Percentiles rank a stretch among this genome's conserved stretches.
These are phyloP conservation scores for Xiphorhynchus elegans DNA, from an alignment of 2,113 vertebrate genomes.

Conservation along the genomic window DNA sequence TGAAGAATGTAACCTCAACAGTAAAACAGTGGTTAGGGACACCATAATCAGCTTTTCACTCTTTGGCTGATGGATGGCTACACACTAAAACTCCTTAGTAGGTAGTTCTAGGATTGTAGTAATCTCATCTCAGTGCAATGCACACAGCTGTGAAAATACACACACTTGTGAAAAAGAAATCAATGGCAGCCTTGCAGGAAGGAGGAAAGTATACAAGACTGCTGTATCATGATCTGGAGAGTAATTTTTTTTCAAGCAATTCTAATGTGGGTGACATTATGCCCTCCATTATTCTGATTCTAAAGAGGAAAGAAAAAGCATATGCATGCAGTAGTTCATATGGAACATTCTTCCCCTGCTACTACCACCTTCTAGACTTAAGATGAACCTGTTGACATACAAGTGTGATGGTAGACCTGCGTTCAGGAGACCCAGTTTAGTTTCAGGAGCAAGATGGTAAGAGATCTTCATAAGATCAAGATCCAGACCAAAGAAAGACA, in stretches of 20 bases:
- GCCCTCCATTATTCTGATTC: neutral
- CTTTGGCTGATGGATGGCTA: neutral
- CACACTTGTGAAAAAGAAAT: neutral
- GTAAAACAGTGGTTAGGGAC: neutral
- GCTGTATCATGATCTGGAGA: neutral
- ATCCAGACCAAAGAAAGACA: neutral
- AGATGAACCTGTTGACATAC: neutral
- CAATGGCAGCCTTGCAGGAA: neutral
- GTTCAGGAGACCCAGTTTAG: neutral
- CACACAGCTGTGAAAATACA: neutral
- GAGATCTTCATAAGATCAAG: neutral
- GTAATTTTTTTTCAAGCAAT: neutral
- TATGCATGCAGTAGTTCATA: neutral
- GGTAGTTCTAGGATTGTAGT: neutral
- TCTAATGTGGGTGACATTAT: neutral
- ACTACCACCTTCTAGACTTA: neutral
- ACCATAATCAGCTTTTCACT: neutral
- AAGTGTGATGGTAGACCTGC: neutral
- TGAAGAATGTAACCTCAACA: neutral
- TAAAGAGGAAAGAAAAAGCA: neutral
- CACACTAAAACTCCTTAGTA: neutral
- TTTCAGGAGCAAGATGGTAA: neutral
- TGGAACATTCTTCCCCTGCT: neutral
- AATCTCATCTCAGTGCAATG: neutral
- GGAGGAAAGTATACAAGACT: neutral